phyloP scores from a whole-genome alignment of 2,797 vertebrate genomes.

The Chromobotia macracanthus region DNA sequence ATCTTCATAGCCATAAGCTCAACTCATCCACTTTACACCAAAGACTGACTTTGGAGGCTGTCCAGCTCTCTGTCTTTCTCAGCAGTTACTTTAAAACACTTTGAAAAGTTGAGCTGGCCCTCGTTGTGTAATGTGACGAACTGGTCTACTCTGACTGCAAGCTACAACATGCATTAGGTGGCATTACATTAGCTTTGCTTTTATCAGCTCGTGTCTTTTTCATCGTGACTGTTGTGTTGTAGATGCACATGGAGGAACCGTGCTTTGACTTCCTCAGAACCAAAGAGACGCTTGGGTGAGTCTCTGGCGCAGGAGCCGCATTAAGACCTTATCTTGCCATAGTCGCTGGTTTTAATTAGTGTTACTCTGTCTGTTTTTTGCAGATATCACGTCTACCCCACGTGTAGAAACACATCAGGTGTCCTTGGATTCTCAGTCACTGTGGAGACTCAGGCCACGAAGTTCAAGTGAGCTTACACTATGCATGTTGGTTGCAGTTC shows the following conservation, averaged over 20 bases:
- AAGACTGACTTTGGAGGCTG: constrained; percentile 17
- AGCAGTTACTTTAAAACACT: constrained; percentile 35
- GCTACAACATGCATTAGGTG: background rate
- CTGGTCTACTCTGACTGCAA: background rate
- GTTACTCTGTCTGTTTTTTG: constrained; percentile 25
- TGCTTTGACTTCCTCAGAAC: constrained; percentile 96
- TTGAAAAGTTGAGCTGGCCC: constrained; percentile 33
- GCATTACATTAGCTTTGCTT: background rate
- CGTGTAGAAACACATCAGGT: constrained; percentile 94
- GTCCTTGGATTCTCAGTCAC: constrained; percentile 94
- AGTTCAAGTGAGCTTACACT: constrained; percentile 86
- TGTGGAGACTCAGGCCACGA: constrained; percentile 94
- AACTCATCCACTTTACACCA: constrained; percentile 35
- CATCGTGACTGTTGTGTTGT: constrained; percentile 39
- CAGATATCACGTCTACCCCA: constrained; percentile 93
- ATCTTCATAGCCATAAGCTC: constrained; percentile 36
- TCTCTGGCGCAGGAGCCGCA: background rate
- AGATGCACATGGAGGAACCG: constrained; percentile 99
- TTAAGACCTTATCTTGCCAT: constrained; percentile 11
- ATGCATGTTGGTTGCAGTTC: constrained; percentile 15
- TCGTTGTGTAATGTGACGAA: constrained; percentile 20
- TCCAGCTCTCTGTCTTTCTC: constrained; percentile 19
- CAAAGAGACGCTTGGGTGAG: constrained; percentile 93
- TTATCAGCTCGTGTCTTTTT: background rate
- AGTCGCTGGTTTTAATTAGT: constrained; percentile 20